Evolutionary conservation across 2,888 invertebrate genomes (phyloP).

Genomic region (Oscheius sp.): DNA sequence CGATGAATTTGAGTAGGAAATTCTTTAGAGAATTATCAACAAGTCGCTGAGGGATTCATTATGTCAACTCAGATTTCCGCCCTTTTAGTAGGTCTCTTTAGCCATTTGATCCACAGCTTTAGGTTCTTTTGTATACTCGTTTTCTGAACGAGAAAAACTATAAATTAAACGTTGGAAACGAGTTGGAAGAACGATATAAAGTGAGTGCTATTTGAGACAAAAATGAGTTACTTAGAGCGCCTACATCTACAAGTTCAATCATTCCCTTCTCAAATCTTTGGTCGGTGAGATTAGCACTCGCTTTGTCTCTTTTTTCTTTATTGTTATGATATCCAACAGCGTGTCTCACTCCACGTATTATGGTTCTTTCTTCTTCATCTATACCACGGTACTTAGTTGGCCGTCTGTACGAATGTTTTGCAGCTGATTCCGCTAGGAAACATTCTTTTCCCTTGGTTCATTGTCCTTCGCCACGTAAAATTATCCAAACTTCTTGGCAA

Average conservation of each 20-base stretch:
- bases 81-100: too few relatives aligned
- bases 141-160: not conserved
- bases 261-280: not conserved
- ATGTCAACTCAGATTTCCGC: too few relatives aligned
- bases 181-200: not conserved
- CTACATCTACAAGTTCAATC: not conserved
- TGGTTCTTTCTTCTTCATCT: not conserved
- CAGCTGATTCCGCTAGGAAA: not conserved
- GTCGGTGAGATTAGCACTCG: not conserved
- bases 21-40: too few relatives aligned
- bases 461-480: not conserved
- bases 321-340: not conserved
- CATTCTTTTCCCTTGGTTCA: not conserved
- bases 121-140: not conserved
- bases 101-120: too few relatives aligned
- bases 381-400: not conserved
- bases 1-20: too few relatives aligned
- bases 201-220: not conserved
- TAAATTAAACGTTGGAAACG: not conserved
- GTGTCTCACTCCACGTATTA: not conserved
- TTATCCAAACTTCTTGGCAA: too few relatives aligned
- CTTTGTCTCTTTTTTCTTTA: not conserved
- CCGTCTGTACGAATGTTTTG: not conserved
- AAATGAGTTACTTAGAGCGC: not conserved
- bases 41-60: too few relatives aligned